Percentiles rank a stretch among this genome's conserved stretches.
phyloP scores from a whole-genome alignment of 2,888 invertebrate species.

The Chrysopilus asiliformis region DNA sequence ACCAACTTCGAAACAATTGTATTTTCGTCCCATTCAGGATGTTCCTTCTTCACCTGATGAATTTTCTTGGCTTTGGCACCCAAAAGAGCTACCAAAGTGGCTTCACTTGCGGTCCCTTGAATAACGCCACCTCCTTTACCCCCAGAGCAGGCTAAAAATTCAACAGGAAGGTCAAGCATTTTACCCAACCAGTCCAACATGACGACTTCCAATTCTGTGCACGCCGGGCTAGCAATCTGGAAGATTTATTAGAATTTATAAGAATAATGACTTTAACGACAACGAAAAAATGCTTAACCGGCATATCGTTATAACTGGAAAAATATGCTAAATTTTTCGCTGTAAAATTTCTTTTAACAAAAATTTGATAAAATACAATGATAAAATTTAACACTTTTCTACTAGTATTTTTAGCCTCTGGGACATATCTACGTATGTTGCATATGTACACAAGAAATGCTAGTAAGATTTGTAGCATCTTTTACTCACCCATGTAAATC shows the following conservation, averaged over 20 bases:
- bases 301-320: no score
- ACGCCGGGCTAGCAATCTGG: slow-evolving; percentile 86
- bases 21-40: slow-evolving; percentile 60
- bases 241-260: slow-evolving; percentile 4
- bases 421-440: no score
- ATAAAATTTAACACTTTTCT: no score
- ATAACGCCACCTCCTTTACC: slow-evolving; percentile 84
- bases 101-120: slow-evolving; percentile 90
- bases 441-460: no score
- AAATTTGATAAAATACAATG: no score
- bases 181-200: slow-evolving; percentile 95
- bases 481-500: slow-evolving; percentile 80
- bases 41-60: slow-evolving; percentile 49
- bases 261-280: no score
- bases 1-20: slow-evolving; percentile 68
- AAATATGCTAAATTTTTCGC: no score
- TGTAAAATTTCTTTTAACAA: no score
- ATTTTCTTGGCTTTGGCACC: slow-evolving; percentile 72
- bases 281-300: no score
- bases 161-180: slow-evolving; percentile 73
- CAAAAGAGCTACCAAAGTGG: slow-evolving; percentile 81
- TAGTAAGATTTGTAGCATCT: background rate
- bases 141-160: slow-evolving; percentile 71
- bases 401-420: no score
- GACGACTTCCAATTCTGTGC: slow-evolving; percentile 88